phyloP scores from a whole-genome alignment of 2,113 vertebrate species.

The Caloenas nicobarica region DNA sequence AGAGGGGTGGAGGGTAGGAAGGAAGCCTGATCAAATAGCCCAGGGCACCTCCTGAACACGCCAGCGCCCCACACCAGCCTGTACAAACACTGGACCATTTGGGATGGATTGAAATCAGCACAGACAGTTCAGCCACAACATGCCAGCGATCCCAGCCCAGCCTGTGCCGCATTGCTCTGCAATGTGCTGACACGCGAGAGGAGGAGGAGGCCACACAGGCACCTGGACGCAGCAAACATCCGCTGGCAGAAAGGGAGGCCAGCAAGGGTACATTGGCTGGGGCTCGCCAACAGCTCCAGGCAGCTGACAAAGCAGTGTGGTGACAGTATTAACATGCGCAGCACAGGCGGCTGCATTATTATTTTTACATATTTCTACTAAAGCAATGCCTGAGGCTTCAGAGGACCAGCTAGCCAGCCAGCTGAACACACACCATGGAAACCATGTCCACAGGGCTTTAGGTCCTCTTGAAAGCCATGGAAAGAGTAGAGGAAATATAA shows the following conservation, averaged over 20 bases:
- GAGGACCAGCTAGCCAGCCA: not conserved
- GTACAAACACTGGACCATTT: not conserved
- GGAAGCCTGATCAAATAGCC: not conserved
- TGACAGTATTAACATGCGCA: not conserved
- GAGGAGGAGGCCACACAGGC: not conserved
- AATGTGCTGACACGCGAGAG: not conserved
- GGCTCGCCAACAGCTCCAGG: not conserved
- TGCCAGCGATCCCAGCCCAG: not conserved
- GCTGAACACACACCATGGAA: slow-evolving; percentile 46
- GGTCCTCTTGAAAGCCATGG: not conserved
- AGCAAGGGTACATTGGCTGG: not conserved
- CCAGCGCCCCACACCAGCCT: not conserved
- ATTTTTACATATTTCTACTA: not conserved
- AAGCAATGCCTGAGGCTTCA: not conserved
- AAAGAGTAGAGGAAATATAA: slow-evolving; percentile 22
- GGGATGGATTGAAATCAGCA: not conserved
- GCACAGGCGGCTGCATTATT: not conserved
- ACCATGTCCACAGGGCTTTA: not conserved
- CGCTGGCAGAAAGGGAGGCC: slow-evolving; percentile 25
- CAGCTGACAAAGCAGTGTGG: slow-evolving; percentile 49
- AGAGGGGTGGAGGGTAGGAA: not conserved
- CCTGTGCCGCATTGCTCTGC: not conserved
- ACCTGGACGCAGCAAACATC: slow-evolving; percentile 20
- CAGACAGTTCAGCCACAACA: not conserved
- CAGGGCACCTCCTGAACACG: not conserved